Evolutionary conservation across 2,888 invertebrate genomes (phyloP).

Genomic region (Euphydryas editha): DNA sequence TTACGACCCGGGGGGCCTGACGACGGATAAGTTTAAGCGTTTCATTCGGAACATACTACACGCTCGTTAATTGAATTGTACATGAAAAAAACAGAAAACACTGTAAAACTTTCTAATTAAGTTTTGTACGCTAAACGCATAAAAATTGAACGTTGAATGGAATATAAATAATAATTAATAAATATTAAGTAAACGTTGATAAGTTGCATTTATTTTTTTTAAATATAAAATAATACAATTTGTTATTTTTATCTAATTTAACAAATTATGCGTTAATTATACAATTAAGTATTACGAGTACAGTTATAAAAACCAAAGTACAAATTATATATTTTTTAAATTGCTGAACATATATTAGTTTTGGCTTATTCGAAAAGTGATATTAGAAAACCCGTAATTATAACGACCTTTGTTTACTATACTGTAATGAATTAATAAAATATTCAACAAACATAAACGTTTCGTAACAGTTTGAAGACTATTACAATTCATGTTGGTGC

Average conservation of each 20-base stretch:
- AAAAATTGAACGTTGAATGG: no score
- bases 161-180: no score
- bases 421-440: background rate
- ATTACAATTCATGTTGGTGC: background rate
- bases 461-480: no score
- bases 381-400: slow-evolving; percentile 26
- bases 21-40: slow-evolving; percentile 60
- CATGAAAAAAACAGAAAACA: slow-evolving; percentile 1
- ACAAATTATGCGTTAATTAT: no score
- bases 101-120: background rate
- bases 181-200: no score
- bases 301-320: no score
- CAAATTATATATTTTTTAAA: no score
- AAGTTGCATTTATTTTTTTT: no score
- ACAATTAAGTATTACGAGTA: no score
- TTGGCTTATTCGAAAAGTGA: slow-evolving; percentile 15
- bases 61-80: slow-evolving; percentile 30
- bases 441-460: background rate
- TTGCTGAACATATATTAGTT: slow-evolving; percentile 9
- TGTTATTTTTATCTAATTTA: no score
- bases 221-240: no score
- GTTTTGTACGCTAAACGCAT: background rate
- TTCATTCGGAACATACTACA: slow-evolving; percentile 32
- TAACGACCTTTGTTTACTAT: slow-evolving; percentile 5
- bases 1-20: slow-evolving; percentile 52